A percentile compares a stretch with the other conserved stretches of the same genome.
Conservation (phyloP, 1,140 invertebrate species). For the Hyposmocoma kahamanoa region DNA sequence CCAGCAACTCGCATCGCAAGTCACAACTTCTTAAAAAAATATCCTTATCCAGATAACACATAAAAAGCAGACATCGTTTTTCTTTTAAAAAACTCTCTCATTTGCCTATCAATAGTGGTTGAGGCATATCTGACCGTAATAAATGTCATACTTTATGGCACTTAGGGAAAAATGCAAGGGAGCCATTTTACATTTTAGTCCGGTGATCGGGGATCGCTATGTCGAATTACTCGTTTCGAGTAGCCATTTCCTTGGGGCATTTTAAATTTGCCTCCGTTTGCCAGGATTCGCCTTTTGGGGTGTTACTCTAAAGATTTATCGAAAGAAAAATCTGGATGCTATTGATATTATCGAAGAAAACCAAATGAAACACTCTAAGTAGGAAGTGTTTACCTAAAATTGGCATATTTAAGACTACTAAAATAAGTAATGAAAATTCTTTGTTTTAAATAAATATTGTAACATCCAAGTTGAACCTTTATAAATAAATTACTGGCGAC, state of each 20-base stretch:
- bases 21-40: constrained; percentile 58
- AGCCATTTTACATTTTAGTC: constrained; percentile 67
- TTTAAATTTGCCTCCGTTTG: constrained; percentile 33
- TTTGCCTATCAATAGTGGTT: constrained; percentile 73
- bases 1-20: constrained; percentile 35
- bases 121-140: constrained; percentile 72
- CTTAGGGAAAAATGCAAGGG: constrained; percentile 72
- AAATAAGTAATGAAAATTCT: no score
- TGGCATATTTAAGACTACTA: no score
- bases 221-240: constrained; percentile 55
- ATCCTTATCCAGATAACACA: constrained; percentile 67
- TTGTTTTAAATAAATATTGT: no score
- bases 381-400: no score
- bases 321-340: no score
- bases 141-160: constrained; percentile 72
- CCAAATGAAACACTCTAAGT: no score
- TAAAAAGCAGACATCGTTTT: constrained; percentile 74
- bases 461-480: no score
- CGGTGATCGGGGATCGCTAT: constrained; percentile 58
- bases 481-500: no score
- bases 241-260: constrained; percentile 50
- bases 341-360: no score
- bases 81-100: constrained; percentile 73
- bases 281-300: background rate
- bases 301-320: no score